phyloP scores from a whole-genome alignment of 2,888 invertebrate species.

The Caenorhabditis sp. region DNA sequence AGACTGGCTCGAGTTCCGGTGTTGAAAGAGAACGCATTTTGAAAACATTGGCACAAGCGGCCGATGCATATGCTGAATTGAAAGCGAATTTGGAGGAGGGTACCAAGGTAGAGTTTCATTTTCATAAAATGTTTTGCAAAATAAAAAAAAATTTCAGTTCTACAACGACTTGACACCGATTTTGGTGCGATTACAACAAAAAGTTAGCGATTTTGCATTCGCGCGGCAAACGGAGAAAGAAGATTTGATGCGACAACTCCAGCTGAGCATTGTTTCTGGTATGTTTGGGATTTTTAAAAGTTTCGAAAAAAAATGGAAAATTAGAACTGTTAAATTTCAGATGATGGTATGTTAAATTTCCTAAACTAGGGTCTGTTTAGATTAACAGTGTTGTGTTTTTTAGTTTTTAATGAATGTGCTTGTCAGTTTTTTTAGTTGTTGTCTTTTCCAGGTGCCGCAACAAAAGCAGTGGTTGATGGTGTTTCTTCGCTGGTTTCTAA shows the following conservation, averaged over 20 bases:
- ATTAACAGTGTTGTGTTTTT: neutral
- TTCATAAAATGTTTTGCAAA: neutral
- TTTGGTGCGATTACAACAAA: slow-evolving; percentile 92
- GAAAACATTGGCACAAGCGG: slow-evolving; percentile 84
- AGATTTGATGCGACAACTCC: slow-evolving; percentile 91
- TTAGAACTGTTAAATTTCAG: no score
- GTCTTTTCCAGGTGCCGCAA: slow-evolving; percentile 30
- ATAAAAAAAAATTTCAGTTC: slow-evolving; percentile 74
- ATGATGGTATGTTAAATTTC: slow-evolving; percentile 25
- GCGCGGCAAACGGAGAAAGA: slow-evolving; percentile 99
- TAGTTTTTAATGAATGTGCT: no score
- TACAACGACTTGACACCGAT: slow-evolving; percentile 79
- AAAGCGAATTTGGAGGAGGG: slow-evolving; percentile 92
- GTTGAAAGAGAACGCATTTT: slow-evolving; percentile 73
- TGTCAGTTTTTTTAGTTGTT: neutral
- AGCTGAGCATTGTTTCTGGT: slow-evolving; percentile 72
- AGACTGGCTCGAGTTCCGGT: slow-evolving; percentile 75
- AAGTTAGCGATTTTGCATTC: slow-evolving; percentile 96
- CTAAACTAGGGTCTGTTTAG: slow-evolving; percentile 9
- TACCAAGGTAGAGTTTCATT: slow-evolving; percentile 79
- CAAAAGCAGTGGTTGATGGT: slow-evolving; percentile 36
- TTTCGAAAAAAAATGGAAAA: no score
- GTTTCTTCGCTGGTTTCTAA: slow-evolving; percentile 23
- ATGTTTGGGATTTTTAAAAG: slow-evolving; percentile 9
- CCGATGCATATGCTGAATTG: slow-evolving; percentile 90